Evolutionary conservation across 2,797 vertebrate genomes (phyloP), one percentile per base, ranked within the genome.

Genomic region (Etheostoma nigrum): DNA sequence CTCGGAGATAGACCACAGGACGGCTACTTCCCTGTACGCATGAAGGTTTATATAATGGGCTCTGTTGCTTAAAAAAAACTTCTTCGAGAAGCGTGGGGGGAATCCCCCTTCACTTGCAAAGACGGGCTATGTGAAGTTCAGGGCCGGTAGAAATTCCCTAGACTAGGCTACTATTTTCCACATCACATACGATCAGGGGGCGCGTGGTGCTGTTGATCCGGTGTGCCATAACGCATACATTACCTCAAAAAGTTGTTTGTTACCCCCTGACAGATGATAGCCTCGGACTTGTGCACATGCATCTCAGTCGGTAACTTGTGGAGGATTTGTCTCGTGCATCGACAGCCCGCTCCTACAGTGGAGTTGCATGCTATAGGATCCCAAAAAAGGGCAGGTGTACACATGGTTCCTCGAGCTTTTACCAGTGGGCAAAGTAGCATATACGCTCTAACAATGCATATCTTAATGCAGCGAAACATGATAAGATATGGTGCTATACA

Each of bases 381-480:
- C 72, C n/a, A 36, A 67, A 48, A 49, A 62, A 19, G 79, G 86
- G 92, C 94, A 95, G 94, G 94, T 95, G 94, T 93, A 89, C 91
- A 80, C 88, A 90, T 87, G 88, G 83, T 87, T 83, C 58, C 69
- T 53, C 67, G 61, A 67, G 73, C 77, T 83, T 83, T 72, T 47
- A 66, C 53, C n/a, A 52, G 73, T 49, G 64, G 55, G 49, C 69
- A 57, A 30, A 76, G 81, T 5, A 23, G 44, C 79, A 44, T 18
- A 42, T 21, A 57, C 61, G 30, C 76, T 51, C 64, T 40, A 80
- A 87, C 83, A 82, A 81, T 70, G 84, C 76, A 64, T 16, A 54
- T 54, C 92, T 95, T 89, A 94, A 95, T 91, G 94, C 90, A 86
- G 91, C 84, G 93, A 90, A 90, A 94, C 95, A 90, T 88, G 94